Conservation (phyloP, 2,113 vertebrate genomes). For the Trichomycterus rosablanca region DNA sequence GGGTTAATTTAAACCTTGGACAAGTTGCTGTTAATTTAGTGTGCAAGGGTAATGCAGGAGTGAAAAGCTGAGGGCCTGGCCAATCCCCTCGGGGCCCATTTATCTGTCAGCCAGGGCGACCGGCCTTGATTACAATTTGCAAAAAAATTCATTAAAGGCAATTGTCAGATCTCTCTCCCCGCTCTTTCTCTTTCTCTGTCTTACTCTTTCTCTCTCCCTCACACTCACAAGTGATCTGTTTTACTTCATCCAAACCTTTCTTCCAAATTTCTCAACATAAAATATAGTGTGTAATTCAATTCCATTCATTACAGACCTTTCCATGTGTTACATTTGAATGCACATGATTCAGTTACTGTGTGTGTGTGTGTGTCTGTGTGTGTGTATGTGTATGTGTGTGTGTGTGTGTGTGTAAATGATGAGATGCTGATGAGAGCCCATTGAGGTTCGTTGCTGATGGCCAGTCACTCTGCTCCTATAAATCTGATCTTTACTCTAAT, state of each 20-base stretch:
- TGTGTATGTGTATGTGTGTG: conserved; percentile 14
- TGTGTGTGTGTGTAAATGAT: conserved; percentile 12
- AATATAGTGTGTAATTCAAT: conserved; percentile 1
- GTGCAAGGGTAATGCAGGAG: conserved; percentile 76
- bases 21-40: conserved; percentile 95
- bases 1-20: conserved; percentile 93
- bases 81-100: conserved; percentile 83
- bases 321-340: background rate
- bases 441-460: conserved; percentile 3
- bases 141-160: conserved; percentile 92
- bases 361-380: conserved; percentile 15
- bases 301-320: background rate
- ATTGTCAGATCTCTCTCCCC: conserved; percentile 84
- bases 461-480: conserved; percentile 24
- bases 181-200: conserved; percentile 48
- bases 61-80: conserved; percentile 76
- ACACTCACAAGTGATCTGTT: background rate
- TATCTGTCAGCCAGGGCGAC: conserved; percentile 86
- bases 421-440: conserved; percentile 26
- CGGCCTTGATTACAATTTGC: conserved; percentile 96
- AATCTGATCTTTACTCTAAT: conserved; percentile 45
- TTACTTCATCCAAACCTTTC: background rate
- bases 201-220: conserved; percentile 7
- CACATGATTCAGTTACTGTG: conserved; percentile 5
- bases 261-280: background rate